Evolutionary conservation across 2,888 invertebrate genomes (phyloP).

Genomic region (Caenorhabditis becei): DNA sequence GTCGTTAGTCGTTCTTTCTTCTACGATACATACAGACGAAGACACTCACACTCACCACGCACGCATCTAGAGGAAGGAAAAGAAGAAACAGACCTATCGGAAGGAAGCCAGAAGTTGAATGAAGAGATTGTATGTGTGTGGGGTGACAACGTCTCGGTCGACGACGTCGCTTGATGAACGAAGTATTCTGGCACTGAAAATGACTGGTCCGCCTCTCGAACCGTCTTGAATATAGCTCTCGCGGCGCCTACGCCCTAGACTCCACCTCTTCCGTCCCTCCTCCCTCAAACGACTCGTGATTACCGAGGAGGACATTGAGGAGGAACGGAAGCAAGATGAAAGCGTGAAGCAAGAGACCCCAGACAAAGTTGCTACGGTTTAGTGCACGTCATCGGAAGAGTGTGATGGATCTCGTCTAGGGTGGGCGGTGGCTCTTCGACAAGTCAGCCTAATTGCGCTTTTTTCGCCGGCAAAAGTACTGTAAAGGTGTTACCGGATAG

Average conservation of each 20-base stretch:
- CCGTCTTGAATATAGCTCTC: slow-evolving; percentile 60
- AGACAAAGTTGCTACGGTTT: slow-evolving; percentile 13
- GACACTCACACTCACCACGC: slow-evolving; percentile 27
- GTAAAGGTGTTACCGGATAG: slow-evolving; percentile 33
- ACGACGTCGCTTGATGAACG: slow-evolving; percentile 49
- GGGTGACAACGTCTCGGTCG: slow-evolving; percentile 54
- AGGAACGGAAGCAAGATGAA: slow-evolving; percentile 27
- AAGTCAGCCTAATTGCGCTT: slow-evolving; percentile 23
- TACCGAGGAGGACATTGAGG: slow-evolving; percentile 49
- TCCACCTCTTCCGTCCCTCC: slow-evolving; percentile 38
- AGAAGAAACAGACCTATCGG: slow-evolving; percentile 61
- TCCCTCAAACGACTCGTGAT: slow-evolving; percentile 58
- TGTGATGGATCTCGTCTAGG: slow-evolving; percentile 5
- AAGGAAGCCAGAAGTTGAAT: slow-evolving; percentile 61
- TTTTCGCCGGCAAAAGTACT: not conserved
- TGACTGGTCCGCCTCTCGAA: slow-evolving; percentile 53
- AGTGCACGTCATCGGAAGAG: slow-evolving; percentile 33
- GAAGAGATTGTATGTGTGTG: slow-evolving; percentile 49
- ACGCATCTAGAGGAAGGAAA: slow-evolving; percentile 45
- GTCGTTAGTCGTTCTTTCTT: slow-evolving; percentile 64
- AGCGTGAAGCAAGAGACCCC: slow-evolving; percentile 31
- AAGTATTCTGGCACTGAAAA: slow-evolving; percentile 55
- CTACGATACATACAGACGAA: slow-evolving; percentile 54
- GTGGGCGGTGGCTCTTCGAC: slow-evolving; percentile 30
- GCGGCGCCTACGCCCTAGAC: slow-evolving; percentile 32